phyloP scores from a whole-genome alignment of 2,888 invertebrate species.

The Adela reaumurella region DNA sequence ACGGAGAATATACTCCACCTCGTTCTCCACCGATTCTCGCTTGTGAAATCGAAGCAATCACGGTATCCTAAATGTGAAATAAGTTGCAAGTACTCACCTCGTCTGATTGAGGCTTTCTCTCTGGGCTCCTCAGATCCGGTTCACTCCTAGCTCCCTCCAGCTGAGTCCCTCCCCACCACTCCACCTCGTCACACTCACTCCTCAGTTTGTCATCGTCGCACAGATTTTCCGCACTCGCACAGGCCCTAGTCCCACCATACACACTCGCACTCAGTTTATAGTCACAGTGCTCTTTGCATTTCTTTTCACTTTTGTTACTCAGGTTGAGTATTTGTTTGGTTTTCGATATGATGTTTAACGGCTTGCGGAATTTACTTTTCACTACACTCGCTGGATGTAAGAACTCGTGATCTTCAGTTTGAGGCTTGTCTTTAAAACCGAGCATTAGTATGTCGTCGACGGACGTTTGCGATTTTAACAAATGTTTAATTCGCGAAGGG shows the following conservation, averaged over 20 bases:
- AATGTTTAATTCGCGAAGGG: conserved; percentile 14
- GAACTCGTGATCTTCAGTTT: conserved; percentile 26
- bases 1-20: no score
- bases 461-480: conserved; percentile 35
- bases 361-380: conserved; percentile 38
- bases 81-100: background rate
- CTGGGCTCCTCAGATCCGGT: conserved; percentile 56
- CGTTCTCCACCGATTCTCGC: no score
- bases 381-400: conserved; percentile 40
- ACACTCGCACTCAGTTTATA: conserved; percentile 66
- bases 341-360: conserved; percentile 31
- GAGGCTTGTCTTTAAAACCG: conserved; percentile 18
- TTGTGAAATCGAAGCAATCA: no score
- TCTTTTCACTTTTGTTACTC: no score
- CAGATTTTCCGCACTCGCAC: conserved; percentile 46
- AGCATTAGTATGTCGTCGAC: conserved; percentile 59
- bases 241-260: conserved; percentile 37
- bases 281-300: conserved; percentile 26
- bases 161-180: conserved; percentile 18
- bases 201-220: conserved; percentile 17
- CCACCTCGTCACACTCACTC: conserved; percentile 37
- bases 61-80: no score
- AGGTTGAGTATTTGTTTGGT: conserved; percentile 29
- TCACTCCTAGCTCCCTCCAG: conserved; percentile 60
- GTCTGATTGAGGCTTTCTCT: background rate